A percentile compares a stretch with the other conserved stretches of the same genome.
phyloP scores from a whole-genome alignment of 2,113 vertebrate species.

The Motacilla alba region DNA sequence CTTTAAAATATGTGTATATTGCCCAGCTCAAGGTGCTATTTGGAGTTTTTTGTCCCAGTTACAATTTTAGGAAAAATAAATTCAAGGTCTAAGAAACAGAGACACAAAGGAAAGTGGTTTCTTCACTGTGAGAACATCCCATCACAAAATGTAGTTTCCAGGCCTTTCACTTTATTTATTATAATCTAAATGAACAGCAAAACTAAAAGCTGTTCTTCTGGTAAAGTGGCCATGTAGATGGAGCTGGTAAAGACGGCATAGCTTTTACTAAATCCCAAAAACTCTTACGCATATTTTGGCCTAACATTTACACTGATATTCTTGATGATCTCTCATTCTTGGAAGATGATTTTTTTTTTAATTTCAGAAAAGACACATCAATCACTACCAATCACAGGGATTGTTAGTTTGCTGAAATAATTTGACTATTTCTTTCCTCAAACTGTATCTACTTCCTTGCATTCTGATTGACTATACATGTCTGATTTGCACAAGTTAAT shows the following conservation, averaged over 20 bases:
- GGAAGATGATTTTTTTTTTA: not conserved
- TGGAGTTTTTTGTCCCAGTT: not conserved
- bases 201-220: not conserved
- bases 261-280: not conserved
- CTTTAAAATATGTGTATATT: not conserved
- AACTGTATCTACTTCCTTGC: not conserved
- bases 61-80: not conserved
- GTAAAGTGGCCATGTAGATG: not conserved
- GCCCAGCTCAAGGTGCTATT: not conserved
- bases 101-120: not conserved
- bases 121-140: fast-evolving
- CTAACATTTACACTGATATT: not conserved
- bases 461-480: conserved; percentile 29
- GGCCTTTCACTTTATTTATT: not conserved
- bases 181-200: not conserved
- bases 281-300: not conserved
- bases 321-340: not conserved
- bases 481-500: conserved; percentile 45
- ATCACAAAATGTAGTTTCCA: not conserved
- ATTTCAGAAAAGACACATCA: not conserved
- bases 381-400: not conserved
- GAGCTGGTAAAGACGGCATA: not conserved
- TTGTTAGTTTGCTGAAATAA: not conserved
- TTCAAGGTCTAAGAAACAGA: not conserved
- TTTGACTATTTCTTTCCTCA: not conserved